Conservation (phyloP, 2,797 vertebrate genomes). For the Danio choprae region DNA sequence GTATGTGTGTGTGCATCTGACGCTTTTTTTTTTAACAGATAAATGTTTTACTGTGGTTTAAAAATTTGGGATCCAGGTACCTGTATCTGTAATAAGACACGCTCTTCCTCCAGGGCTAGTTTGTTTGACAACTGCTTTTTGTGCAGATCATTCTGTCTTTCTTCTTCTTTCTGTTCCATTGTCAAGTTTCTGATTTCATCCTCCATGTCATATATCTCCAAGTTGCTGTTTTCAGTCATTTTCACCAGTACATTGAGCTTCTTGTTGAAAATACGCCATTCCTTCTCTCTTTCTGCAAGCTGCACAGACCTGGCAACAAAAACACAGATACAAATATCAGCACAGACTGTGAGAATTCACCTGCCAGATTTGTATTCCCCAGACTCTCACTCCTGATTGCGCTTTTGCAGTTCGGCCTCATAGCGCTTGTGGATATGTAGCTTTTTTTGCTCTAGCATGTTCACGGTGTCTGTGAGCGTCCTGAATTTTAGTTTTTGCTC, state of each 20-base stretch:
- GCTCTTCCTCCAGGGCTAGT: slow-evolving; percentile 77
- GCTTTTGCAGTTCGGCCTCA: slow-evolving; percentile 73
- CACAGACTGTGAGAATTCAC: background rate
- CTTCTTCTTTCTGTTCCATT: slow-evolving; percentile 79
- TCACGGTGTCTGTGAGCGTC: slow-evolving; percentile 75
- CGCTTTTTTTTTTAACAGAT: background rate
- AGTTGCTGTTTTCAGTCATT: slow-evolving; percentile 76
- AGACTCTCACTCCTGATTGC: slow-evolving; percentile 81
- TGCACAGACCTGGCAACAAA: slow-evolving; percentile 79
- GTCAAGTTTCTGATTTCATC: slow-evolving; percentile 83
- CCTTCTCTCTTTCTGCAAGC: slow-evolving; percentile 88
- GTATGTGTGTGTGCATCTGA: background rate
- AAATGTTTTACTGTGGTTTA: background rate
- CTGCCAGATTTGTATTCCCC: background rate
- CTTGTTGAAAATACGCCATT: slow-evolving; percentile 83
- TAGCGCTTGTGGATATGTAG: slow-evolving; percentile 78
- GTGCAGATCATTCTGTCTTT: slow-evolving; percentile 76
- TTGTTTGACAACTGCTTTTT: slow-evolving; percentile 75
- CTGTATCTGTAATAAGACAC: slow-evolving; percentile 82
- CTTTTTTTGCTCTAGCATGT: slow-evolving; percentile 77
- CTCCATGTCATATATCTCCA: slow-evolving; percentile 79
- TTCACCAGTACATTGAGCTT: slow-evolving; percentile 84
- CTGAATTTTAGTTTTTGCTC: slow-evolving; percentile 76
- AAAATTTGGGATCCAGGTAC: slow-evolving; percentile 67
- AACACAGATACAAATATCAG: slow-evolving; percentile 22